A percentile compares a stretch with the other conserved stretches of the same genome.
phyloP scores from a whole-genome alignment of 2,797 vertebrate genomes.

The Sebastes jordani region DNA sequence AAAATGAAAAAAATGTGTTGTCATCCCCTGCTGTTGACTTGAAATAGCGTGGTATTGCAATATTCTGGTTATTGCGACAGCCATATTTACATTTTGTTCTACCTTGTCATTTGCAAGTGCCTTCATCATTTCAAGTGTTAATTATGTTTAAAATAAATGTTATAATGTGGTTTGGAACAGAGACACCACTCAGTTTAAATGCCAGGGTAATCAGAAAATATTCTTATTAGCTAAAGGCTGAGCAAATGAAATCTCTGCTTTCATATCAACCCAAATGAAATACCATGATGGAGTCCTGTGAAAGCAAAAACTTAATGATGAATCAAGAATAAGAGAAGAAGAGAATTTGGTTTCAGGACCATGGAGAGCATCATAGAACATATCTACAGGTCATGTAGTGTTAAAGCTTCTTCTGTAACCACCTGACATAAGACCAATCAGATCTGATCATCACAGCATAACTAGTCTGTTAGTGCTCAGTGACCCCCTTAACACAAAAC shows the following conservation, averaged over 20 bases:
- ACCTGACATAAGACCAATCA: background rate
- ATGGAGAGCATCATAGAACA: constrained; percentile 67
- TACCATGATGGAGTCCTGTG: background rate
- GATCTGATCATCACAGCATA: background rate
- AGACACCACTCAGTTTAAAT: background rate
- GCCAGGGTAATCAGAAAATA: background rate
- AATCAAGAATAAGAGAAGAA: background rate
- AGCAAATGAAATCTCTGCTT: background rate
- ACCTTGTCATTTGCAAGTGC: background rate
- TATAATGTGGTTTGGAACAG: background rate
- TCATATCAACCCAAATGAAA: background rate
- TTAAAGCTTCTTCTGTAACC: background rate
- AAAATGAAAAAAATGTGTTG: too few species aligned
- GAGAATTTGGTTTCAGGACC: constrained; percentile 68
- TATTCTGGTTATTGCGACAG: too few species aligned
- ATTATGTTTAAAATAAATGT: background rate
- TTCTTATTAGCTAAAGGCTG: background rate
- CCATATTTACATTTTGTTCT: too few species aligned
- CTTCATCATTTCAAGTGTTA: background rate
- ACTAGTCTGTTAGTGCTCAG: background rate
- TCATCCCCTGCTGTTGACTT: too few species aligned
- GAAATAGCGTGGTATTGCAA: too few species aligned
- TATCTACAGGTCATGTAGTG: background rate
- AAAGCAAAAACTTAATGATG: background rate
- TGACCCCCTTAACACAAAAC: background rate